phyloP scores from a whole-genome alignment of 2,113 vertebrate species.

The Halcyon malimbica region DNA sequence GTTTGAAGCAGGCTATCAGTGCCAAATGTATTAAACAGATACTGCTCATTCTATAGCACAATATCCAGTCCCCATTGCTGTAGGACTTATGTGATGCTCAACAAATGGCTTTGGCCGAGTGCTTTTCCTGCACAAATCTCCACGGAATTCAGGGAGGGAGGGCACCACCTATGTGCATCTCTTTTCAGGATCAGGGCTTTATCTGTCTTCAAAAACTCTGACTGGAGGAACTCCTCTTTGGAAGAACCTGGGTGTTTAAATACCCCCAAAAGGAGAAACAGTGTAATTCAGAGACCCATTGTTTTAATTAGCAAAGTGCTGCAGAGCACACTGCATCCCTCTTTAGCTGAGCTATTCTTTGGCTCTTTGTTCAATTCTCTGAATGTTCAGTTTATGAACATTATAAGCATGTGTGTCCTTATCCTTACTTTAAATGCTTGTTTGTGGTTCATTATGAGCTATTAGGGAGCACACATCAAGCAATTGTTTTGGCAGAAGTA shows the following conservation, averaged over 20 bases:
- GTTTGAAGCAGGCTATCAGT: neutral
- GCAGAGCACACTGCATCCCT: neutral
- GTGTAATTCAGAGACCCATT: neutral
- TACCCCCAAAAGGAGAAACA: neutral
- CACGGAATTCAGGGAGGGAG: neutral
- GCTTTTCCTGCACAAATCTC: neutral
- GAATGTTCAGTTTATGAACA: neutral
- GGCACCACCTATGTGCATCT: neutral
- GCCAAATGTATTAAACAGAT: neutral
- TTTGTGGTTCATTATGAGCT: slow-evolving; percentile 65
- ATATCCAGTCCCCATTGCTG: neutral
- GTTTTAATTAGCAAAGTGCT: neutral
- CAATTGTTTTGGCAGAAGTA: slow-evolving; percentile 33
- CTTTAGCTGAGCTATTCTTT: neutral
- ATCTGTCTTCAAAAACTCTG: neutral
- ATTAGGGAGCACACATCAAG: slow-evolving; percentile 44
- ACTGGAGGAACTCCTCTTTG: neutral
- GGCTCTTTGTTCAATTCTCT: neutral
- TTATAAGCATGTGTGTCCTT: slow-evolving; percentile 34
- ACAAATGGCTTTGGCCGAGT: neutral
- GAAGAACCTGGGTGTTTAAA: neutral
- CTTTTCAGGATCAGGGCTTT: neutral
- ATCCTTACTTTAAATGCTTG: slow-evolving; percentile 55
- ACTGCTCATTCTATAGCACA: neutral
- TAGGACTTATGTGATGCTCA: neutral